Percentiles rank a stretch among this genome's conserved stretches.
Conservation (phyloP, 2,888 invertebrate genomes). For the Dendrolimus houi region DNA sequence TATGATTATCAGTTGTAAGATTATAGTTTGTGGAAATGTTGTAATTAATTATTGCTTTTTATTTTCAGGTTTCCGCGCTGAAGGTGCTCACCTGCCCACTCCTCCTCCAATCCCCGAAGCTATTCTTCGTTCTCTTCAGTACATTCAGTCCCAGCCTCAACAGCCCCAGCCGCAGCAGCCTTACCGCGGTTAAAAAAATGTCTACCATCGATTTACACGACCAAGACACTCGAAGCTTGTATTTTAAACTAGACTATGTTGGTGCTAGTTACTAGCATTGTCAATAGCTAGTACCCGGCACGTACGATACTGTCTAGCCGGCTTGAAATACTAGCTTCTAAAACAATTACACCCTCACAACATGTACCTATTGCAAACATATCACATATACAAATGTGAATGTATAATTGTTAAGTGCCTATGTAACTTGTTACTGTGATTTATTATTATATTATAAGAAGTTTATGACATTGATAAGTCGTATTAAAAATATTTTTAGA, state of each 20-base stretch:
- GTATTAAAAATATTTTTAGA: background rate
- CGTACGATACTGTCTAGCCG: background rate
- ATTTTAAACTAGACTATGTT: background rate
- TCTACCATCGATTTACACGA: conserved; percentile 5
- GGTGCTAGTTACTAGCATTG: background rate
- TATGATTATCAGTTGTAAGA: too few species aligned
- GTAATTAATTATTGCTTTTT: background rate
- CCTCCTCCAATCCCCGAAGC: conserved; percentile 79
- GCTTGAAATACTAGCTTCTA: background rate
- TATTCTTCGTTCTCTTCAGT: conserved; percentile 70
- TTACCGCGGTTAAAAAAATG: conserved; percentile 46
- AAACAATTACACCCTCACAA: conserved; percentile 5
- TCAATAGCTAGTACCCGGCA: background rate
- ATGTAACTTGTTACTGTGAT: conserved; percentile 61
- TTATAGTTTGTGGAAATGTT: too few species aligned
- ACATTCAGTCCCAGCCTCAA: conserved; percentile 48
- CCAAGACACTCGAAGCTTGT: conserved; percentile 3
- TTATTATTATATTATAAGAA: conserved; percentile 45
- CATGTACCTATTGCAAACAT: conserved; percentile 19
- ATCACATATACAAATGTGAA: conserved; percentile 15
- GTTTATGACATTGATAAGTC: conserved; percentile 18
- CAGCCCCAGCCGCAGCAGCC: conserved; percentile 44
- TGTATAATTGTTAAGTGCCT: conserved; percentile 29
- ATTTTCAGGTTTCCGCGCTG: conserved; percentile 75
- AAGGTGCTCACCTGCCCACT: conserved; percentile 78